Conservation (phyloP, 1,140 invertebrate genomes). For the Drosophila arawakana region DNA sequence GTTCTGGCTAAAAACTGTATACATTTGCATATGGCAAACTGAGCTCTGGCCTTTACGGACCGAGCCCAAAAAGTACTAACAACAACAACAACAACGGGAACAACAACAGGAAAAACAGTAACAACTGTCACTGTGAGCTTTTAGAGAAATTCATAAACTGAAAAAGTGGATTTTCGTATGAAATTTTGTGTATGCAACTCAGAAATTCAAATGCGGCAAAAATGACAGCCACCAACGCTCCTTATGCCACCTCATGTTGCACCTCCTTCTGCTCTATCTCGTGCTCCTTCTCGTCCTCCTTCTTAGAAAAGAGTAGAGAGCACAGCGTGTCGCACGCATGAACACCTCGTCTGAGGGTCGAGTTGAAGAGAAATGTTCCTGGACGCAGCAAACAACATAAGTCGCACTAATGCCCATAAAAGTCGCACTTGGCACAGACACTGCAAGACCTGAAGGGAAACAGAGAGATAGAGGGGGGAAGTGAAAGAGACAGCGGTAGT, state of each 20-base stretch:
- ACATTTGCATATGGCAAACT: slow-evolving; percentile 69
- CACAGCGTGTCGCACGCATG: slow-evolving; percentile 79
- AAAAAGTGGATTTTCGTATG: slow-evolving; percentile 83
- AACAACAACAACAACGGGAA: not conserved
- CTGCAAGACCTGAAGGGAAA: not conserved
- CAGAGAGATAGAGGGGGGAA: not conserved
- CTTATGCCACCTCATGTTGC: not conserved
- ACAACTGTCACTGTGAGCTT: slow-evolving; percentile 74
- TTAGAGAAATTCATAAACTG: slow-evolving; percentile 83
- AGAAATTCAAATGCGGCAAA: slow-evolving; percentile 77
- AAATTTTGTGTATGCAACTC: slow-evolving; percentile 77
- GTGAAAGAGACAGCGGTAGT: not conserved
- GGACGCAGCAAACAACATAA: slow-evolving; percentile 73
- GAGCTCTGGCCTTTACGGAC: slow-evolving; percentile 18
- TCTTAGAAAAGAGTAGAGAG: slow-evolving; percentile 10
- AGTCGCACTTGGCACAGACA: slow-evolving; percentile 61
- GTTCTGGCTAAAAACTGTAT: slow-evolving; percentile 64
- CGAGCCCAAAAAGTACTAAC: slow-evolving; percentile 6
- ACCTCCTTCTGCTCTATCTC: not conserved
- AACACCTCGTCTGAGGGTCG: slow-evolving; percentile 70
- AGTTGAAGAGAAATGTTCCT: slow-evolving; percentile 42
- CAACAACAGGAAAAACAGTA: not conserved
- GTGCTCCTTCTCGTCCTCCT: slow-evolving; percentile 8
- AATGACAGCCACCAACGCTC: slow-evolving; percentile 58
- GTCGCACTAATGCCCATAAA: slow-evolving; percentile 82